Percentiles rank a stretch among this genome's conserved stretches.
phyloP scores from a whole-genome alignment of 2,797 vertebrate species.

The Pipistrellus nathusii region DNA sequence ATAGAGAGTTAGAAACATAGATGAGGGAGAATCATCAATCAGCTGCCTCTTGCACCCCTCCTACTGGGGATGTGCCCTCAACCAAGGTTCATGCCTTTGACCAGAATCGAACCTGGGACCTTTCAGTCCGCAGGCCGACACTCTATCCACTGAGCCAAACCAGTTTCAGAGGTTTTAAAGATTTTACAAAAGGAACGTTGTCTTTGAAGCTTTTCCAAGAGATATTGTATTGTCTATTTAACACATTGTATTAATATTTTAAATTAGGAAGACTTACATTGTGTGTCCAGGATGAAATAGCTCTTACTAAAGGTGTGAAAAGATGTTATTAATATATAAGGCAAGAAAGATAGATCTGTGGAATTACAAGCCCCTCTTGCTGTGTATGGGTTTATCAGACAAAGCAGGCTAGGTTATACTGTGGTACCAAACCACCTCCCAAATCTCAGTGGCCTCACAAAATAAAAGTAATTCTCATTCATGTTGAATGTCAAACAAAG shows the following conservation, averaged over 20 bases:
- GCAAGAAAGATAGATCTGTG: neutral
- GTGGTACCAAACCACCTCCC: neutral
- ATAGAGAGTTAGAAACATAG: too few relatives aligned
- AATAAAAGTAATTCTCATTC: neutral
- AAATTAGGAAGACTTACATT: constrained; percentile 2
- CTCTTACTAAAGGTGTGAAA: neutral
- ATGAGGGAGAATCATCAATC: too few relatives aligned
- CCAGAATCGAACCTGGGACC: too few relatives aligned
- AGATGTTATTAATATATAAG: neutral
- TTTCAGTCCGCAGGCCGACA: too few relatives aligned
- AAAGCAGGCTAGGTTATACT: neutral
- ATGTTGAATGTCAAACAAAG: neutral
- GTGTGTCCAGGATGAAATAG: neutral
- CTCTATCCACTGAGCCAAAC: too few relatives aligned
- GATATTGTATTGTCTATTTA: neutral
- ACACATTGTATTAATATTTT: neutral
- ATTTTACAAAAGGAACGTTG: neutral
- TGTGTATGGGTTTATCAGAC: neutral
- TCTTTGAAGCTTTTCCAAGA: constrained; percentile 16
- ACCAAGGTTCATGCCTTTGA: too few relatives aligned
- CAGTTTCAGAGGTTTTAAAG: neutral
- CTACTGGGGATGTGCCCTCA: too few relatives aligned
- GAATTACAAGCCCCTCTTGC: neutral
- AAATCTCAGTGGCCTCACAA: neutral
- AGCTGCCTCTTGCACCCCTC: too few relatives aligned